phyloP scores from a whole-genome alignment of 1,140 invertebrate genomes.

The Procambarus clarkii region DNA sequence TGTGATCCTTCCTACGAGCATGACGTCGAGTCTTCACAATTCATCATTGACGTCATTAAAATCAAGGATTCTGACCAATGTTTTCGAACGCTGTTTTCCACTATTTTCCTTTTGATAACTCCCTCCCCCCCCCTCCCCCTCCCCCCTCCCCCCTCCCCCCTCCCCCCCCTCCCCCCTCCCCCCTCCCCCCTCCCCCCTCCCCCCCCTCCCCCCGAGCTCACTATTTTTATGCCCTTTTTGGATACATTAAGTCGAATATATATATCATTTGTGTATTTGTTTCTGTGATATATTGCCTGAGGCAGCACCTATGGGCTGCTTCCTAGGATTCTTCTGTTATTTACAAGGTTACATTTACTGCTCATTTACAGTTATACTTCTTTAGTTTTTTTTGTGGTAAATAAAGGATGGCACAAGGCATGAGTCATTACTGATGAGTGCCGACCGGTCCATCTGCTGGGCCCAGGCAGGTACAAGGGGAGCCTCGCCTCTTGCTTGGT shows the following conservation, averaged over 20 bases:
- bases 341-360: no score
- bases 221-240: not conserved
- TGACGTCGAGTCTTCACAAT: no score
- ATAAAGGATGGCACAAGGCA: no score
- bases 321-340: no score
- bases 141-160: not conserved
- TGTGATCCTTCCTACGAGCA: no score
- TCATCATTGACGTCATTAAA: no score
- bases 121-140: not conserved
- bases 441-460: not conserved
- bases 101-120: not conserved
- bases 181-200: not conserved
- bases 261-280: no score
- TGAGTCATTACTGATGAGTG: not conserved
- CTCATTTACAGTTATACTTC: no score
- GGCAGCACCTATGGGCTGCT: no score
- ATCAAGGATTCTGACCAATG: no score
- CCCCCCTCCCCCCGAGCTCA: not conserved
- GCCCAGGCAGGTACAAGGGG: not conserved
- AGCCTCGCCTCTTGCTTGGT: not conserved
- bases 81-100: not conserved
- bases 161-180: not conserved
- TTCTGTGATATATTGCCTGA: no score
- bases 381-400: no score
- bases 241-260: not conserved